Conservation (phyloP, 2,113 vertebrate species). For the Opisthocomus hoazin region DNA sequence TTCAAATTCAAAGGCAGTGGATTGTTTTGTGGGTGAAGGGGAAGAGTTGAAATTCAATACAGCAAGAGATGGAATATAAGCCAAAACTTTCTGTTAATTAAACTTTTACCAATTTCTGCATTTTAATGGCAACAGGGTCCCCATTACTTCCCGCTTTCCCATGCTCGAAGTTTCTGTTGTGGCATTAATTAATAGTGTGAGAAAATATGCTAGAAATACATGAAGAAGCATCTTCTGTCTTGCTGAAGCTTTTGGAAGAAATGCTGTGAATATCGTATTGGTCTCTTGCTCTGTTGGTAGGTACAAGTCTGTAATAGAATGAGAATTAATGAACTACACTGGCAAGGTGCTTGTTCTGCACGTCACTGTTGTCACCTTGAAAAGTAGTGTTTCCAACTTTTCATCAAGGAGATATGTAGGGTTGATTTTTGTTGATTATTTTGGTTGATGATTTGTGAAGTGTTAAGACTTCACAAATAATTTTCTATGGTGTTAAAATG, state of each 20-base stretch:
- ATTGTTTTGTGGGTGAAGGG: background rate
- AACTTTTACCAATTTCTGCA: background rate
- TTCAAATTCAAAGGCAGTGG: background rate
- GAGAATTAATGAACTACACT: background rate
- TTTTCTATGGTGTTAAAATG: background rate
- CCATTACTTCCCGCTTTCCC: background rate
- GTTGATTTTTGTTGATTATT: background rate
- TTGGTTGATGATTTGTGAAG: background rate
- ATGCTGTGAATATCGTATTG: background rate
- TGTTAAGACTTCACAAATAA: background rate
- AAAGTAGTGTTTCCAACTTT: background rate
- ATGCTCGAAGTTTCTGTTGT: background rate
- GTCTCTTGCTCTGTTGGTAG: background rate
- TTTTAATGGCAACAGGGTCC: background rate
- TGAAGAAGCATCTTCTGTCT: background rate
- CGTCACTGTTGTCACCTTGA: background rate
- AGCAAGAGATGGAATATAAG: background rate
- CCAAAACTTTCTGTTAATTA: background rate
- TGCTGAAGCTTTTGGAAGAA: background rate
- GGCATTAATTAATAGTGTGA: background rate
- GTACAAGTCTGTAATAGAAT: background rate
- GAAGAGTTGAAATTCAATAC: background rate
- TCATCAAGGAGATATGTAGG: background rate
- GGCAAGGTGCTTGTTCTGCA: background rate
- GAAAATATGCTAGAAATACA: background rate